Conservation (phyloP, 2,113 vertebrate species). For the Mesembrinibis cayennensis region DNA sequence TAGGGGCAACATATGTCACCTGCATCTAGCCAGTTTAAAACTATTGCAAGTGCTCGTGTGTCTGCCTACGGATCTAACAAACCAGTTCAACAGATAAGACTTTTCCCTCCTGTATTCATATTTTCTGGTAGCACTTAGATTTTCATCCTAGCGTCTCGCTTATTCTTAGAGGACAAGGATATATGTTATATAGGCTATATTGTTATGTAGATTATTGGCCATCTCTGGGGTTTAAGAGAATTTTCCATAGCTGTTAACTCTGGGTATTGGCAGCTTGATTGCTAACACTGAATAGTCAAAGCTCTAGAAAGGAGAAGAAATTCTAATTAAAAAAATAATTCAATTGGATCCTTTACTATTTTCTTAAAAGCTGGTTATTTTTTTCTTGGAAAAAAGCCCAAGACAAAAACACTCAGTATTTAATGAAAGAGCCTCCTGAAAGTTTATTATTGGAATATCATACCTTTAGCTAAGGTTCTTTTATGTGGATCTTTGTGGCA, state of each 20-base stretch:
- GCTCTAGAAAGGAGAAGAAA: not conserved
- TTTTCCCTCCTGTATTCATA: not conserved
- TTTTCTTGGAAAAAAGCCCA: not conserved
- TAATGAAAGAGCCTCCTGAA: not conserved
- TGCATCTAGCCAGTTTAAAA: not conserved
- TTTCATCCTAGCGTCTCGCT: not conserved
- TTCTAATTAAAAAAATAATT: not conserved
- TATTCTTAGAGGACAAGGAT: not conserved
- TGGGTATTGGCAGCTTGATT: not conserved
- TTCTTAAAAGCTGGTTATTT: not conserved
- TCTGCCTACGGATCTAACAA: not conserved
- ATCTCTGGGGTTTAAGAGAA: not conserved
- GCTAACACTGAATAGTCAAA: not conserved
- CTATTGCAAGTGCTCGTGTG: not conserved
- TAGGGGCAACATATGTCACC: not conserved
- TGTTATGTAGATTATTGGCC: not conserved
- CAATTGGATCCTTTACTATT: not conserved
- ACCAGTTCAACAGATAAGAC: not conserved
- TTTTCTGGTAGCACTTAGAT: not conserved
- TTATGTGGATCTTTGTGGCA: constrained; percentile 10
- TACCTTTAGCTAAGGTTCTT: not conserved
- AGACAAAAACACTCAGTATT: not conserved
- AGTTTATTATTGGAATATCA: not conserved
- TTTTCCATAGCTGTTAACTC: not conserved
- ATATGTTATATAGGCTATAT: not conserved